Conservation (phyloP, 1,140 invertebrate species). For the Scaptomyza montana region DNA sequence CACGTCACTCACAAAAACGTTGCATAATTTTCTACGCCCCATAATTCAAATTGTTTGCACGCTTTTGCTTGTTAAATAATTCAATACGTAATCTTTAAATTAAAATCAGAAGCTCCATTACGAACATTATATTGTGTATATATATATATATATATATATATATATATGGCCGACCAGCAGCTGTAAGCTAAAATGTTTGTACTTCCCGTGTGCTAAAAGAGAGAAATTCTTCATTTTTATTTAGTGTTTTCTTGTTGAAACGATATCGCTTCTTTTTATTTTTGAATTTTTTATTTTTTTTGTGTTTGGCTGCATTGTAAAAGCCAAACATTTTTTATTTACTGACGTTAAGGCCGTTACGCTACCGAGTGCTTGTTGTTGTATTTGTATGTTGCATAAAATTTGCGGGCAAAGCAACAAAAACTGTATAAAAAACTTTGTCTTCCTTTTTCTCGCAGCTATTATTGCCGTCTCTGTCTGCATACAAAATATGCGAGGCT, state of each 20-base stretch:
- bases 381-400: slow-evolving; percentile 62
- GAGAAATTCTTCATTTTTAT: slow-evolving; percentile 1
- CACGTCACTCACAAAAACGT: slow-evolving; percentile 18
- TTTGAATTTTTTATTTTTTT: not conserved
- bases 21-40: slow-evolving; percentile 69
- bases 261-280: slow-evolving; percentile 1
- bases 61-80: slow-evolving; percentile 65
- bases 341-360: slow-evolving; percentile 47
- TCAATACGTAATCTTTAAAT: slow-evolving; percentile 80
- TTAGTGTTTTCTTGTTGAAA: not conserved
- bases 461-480: slow-evolving; percentile 30
- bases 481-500: slow-evolving; percentile 57
- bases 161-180: slow-evolving; percentile 21
- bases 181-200: slow-evolving; percentile 51
- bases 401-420: slow-evolving; percentile 43
- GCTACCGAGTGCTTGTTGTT: slow-evolving; percentile 8
- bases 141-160: not conserved
- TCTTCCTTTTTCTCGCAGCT: not conserved
- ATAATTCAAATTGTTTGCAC: slow-evolving; percentile 74
- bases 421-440: slow-evolving; percentile 16
- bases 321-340: slow-evolving; percentile 52
- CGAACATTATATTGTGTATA: slow-evolving; percentile 17
- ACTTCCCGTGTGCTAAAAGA: slow-evolving; percentile 18
- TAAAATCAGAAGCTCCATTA: slow-evolving; percentile 69
- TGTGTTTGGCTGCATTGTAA: slow-evolving; percentile 34